Evolutionary conservation across 2,888 invertebrate species (phyloP).

Genomic region (Ophioninae sp.): DNA sequence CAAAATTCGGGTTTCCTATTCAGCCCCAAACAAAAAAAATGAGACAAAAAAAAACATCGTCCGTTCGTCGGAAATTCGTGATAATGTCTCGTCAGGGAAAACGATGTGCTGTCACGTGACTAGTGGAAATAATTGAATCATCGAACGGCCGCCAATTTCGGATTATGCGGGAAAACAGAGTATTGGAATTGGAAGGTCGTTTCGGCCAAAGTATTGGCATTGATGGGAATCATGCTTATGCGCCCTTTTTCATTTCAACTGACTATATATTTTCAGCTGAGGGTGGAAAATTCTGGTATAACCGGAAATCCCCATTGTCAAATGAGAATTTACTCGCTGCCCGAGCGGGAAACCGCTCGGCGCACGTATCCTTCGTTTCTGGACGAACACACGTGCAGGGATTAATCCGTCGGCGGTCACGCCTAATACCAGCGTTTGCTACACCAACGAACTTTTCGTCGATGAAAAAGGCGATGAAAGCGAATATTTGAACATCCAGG

Average conservation of each 20-base stretch:
- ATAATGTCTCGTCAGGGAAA: conserved; percentile 5
- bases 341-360: conserved; percentile 14
- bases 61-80: background rate
- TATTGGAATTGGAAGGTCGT: background rate
- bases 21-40: no score
- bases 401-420: no score
- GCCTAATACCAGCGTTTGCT: no score
- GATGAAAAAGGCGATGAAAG: no score
- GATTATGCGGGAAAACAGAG: background rate
- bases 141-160: conserved; percentile 15
- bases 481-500: no score
- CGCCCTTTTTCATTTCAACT: background rate
- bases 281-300: conserved; percentile 21
- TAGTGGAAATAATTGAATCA: conserved; percentile 49
- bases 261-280: background rate
- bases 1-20: no score
- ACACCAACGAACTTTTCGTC: no score
- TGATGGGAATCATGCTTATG: background rate
- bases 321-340: conserved; percentile 23
- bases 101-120: conserved; percentile 7
- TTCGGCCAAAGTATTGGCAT: background rate
- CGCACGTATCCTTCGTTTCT: background rate
- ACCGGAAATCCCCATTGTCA: conserved; percentile 44
- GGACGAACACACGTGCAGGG: background rate
- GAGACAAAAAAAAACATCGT: background rate